Evolutionary conservation across 2,888 invertebrate species (phyloP).

Genomic region (Coelopa pilipes): DNA sequence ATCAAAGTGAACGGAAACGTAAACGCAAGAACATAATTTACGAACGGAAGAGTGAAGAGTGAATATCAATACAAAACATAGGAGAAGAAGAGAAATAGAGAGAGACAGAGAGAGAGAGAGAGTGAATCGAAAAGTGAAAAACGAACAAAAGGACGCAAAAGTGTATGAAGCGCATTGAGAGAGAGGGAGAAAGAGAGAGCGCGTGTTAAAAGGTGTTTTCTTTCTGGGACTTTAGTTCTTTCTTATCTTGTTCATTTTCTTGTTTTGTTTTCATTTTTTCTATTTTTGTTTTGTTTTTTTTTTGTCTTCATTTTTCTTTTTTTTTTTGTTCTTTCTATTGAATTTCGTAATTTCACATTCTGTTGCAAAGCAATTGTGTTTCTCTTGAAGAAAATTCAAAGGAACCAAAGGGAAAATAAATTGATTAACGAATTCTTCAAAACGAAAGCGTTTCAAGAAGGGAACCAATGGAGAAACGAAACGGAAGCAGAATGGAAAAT

Average conservation of each 20-base stretch:
- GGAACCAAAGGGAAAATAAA: slow-evolving; percentile 16
- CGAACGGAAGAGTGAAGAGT: too few species aligned
- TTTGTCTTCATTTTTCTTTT: too few species aligned
- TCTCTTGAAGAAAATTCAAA: slow-evolving; percentile 27
- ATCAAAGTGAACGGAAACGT: slow-evolving; percentile 29
- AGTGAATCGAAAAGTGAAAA: slow-evolving; percentile 22
- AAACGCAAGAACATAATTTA: slow-evolving; percentile 21
- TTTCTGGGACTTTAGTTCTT: background rate
- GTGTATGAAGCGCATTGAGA: slow-evolving; percentile 36
- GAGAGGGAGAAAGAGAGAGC: slow-evolving; percentile 40
- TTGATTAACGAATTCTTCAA: slow-evolving; percentile 21
- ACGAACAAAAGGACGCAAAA: slow-evolving; percentile 21
- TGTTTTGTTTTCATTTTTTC: too few species aligned
- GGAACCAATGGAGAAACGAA: slow-evolving; percentile 16
- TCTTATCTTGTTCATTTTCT: too few species aligned
- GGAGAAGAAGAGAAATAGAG: background rate
- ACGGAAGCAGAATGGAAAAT: slow-evolving; percentile 21
- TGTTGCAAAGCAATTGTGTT: slow-evolving; percentile 30
- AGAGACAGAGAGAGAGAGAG: background rate
- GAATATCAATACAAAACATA: background rate
- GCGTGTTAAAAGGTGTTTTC: slow-evolving; percentile 38
- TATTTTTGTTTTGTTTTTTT: too few species aligned
- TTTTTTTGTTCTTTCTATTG: too few species aligned
- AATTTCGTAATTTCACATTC: too few species aligned
- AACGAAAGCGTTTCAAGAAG: background rate